Conservation (phyloP, 2,797 vertebrate genomes). For the Lemur catta region DNA sequence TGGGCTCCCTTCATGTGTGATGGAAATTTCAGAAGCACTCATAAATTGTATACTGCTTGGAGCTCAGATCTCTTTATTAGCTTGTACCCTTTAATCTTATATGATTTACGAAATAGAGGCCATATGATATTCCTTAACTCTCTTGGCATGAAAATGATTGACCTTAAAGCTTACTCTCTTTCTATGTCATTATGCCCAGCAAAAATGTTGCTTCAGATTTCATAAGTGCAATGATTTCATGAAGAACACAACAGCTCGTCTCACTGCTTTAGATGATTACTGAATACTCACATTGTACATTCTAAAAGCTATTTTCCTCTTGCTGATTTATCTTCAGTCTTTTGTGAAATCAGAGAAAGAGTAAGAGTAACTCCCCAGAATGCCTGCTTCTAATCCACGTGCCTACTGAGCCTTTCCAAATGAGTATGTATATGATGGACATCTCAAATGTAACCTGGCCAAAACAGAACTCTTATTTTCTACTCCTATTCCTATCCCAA, state of each 20-base stretch:
- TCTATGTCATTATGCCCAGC: background rate
- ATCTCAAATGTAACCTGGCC: background rate
- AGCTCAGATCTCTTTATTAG: background rate
- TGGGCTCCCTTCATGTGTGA: background rate
- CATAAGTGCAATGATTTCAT: background rate
- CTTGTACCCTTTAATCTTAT: background rate
- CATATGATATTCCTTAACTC: background rate
- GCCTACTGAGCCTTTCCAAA: background rate
- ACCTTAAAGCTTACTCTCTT: background rate
- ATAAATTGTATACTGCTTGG: background rate
- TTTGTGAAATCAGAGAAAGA: background rate
- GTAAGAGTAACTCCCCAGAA: background rate
- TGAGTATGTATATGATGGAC: background rate
- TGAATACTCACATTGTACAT: background rate
- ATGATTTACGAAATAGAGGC: background rate
- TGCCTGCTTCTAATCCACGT: background rate
- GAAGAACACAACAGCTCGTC: background rate
- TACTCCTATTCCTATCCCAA: background rate
- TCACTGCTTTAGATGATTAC: background rate
- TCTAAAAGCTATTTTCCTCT: background rate
- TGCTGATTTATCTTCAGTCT: background rate
- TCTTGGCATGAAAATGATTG: background rate
- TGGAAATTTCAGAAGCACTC: slow-evolving; percentile 8
- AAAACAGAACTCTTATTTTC: background rate
- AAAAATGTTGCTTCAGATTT: background rate